A percentile compares a stretch with the other conserved stretches of the same genome.
phyloP scores from a whole-genome alignment of 2,113 vertebrate genomes.

The Cyanoramphus novaezelandiae region DNA sequence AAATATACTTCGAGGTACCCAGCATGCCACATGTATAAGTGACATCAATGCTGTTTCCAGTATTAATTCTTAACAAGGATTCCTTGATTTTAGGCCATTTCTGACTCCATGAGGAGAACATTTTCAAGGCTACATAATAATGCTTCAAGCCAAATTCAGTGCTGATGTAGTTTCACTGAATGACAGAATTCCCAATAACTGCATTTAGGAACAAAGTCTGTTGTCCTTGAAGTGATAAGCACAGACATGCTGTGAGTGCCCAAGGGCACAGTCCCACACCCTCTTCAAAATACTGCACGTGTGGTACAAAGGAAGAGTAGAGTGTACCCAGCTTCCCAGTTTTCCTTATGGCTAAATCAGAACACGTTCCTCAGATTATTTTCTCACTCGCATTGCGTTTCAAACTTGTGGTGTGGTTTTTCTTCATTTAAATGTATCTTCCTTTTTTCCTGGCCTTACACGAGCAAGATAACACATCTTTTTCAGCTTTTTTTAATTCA shows the following conservation, averaged over 20 bases:
- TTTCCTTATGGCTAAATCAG: not conserved
- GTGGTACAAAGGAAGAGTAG: not conserved
- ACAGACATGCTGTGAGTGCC: not conserved
- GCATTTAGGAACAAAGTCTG: not conserved
- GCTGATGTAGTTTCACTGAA: not conserved
- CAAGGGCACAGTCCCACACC: not conserved
- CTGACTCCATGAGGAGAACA: not conserved
- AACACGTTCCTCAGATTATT: not conserved
- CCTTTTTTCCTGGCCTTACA: not conserved
- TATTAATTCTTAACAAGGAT: not conserved
- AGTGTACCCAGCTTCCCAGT: not conserved
- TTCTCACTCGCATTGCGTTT: not conserved
- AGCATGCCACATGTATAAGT: not conserved
- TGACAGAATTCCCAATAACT: constrained; percentile 4
- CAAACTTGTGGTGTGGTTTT: not conserved
- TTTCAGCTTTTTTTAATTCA: not conserved
- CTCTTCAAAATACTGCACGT: not conserved
- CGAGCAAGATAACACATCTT: not conserved
- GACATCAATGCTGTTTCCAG: not conserved
- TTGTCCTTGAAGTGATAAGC: not conserved
- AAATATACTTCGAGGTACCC: not conserved
- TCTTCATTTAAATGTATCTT: not conserved
- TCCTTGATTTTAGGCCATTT: not conserved
- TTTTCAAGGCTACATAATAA: constrained; percentile 1
- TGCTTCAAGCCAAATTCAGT: constrained; percentile 1